Percentiles rank a stretch among this genome's conserved stretches.
Evolutionary conservation across 1,140 invertebrate genomes (phyloP).

Genomic region (Tribolium castaneum): DNA sequence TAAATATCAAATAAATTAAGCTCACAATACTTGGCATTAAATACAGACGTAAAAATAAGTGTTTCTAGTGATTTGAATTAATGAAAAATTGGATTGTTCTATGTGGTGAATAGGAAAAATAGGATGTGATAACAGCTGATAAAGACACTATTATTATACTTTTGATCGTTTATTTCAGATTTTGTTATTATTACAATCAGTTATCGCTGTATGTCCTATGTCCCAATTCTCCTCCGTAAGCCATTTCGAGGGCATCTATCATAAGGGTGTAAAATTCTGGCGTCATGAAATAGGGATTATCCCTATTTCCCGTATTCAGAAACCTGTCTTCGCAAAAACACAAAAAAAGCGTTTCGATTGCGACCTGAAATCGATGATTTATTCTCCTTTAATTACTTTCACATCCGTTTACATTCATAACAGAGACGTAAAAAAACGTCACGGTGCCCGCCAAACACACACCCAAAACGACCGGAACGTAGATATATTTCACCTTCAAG

Average conservation of each 20-base stretch:
- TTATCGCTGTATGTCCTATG: not conserved
- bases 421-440: not conserved
- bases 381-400: not conserved
- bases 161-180: not conserved
- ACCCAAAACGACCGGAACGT: not conserved
- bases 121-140: not conserved
- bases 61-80: not conserved
- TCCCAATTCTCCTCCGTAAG: not conserved
- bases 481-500: not conserved
- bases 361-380: not conserved
- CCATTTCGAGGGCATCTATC: not conserved
- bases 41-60: too few species aligned
- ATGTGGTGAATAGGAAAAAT: not conserved
- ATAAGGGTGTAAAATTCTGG: not conserved
- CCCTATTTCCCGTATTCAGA: not conserved
- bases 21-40: not conserved
- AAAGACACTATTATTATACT: not conserved
- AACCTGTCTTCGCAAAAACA: conserved; percentile 2
- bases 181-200: not conserved
- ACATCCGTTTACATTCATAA: not conserved
- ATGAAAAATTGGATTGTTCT: not conserved
- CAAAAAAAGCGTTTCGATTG: not conserved
- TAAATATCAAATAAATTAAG: not conserved
- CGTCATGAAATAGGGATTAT: not conserved
- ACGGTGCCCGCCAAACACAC: not conserved